Evolutionary conservation across 1,140 invertebrate species (phyloP).

Genomic region (Diplogasteroides magnus): DNA sequence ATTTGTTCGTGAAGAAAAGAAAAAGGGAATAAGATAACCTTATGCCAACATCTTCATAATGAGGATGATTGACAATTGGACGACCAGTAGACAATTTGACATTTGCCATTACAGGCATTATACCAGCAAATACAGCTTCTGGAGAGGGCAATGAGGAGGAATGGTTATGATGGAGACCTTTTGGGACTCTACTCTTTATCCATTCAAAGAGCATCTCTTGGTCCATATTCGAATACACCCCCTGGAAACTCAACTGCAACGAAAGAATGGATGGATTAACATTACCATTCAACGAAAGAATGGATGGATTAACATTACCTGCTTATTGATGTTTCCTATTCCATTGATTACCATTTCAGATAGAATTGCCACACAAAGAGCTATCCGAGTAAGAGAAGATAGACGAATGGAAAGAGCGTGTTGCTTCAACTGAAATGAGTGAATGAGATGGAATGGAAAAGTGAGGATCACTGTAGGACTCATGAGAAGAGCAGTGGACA

Average conservation of each 20-base stretch:
- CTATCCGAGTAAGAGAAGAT: background rate
- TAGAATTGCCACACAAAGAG: conserved; percentile 29
- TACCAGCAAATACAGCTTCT: conserved; percentile 73
- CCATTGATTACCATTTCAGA: conserved; percentile 46
- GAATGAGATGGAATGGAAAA: background rate
- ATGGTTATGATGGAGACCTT: conserved; percentile 55
- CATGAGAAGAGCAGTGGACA: conserved; percentile 66
- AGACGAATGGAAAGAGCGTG: background rate
- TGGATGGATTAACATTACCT: too few relatives aligned
- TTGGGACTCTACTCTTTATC: conserved; percentile 65
- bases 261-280: too few relatives aligned
- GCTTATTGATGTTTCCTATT: conserved; percentile 45
- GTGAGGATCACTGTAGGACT: conserved; percentile 58
- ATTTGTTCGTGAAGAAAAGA: conserved; percentile 4
- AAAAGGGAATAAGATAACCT: too few relatives aligned
- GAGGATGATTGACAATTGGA: conserved; percentile 77
- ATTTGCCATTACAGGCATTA: conserved; percentile 77
- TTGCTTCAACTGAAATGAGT: conserved; percentile 8
- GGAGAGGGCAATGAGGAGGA: conserved; percentile 24
- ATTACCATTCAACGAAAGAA: too few relatives aligned
- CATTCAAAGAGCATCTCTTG: conserved; percentile 72
- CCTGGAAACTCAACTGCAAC: conserved; percentile 53
- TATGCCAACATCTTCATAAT: conserved; percentile 70
- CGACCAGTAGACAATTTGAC: conserved; percentile 70
- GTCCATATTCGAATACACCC: conserved; percentile 68